Percentiles rank a stretch among this genome's conserved stretches.
These are phyloP conservation scores for Silurus asotus DNA, from an alignment of 2,113 vertebrate genomes.

Conservation along the genomic window DNA sequence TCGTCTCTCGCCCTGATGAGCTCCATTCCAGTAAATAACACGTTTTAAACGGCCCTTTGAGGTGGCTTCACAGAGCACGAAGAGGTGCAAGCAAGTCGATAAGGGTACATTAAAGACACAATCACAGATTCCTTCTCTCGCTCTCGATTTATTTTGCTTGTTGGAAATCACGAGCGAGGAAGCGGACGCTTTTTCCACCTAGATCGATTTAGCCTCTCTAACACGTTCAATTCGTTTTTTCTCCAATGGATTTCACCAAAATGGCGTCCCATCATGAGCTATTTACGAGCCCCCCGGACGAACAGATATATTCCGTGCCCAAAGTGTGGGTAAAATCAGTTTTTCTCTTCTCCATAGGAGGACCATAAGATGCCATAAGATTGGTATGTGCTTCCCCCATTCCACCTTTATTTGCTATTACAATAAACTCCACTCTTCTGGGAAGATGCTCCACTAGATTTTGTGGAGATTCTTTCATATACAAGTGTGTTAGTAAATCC, in stretches of 20 bases:
- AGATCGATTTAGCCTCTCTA: constrained; percentile 51
- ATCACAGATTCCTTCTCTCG: background rate
- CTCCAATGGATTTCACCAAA: constrained; percentile 47
- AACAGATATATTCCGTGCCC: constrained; percentile 24
- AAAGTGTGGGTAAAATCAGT: constrained; percentile 15
- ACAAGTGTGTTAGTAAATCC: too few species aligned
- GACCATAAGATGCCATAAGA: too few species aligned
- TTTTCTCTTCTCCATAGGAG: background rate
- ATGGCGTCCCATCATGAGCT: constrained; percentile 21
- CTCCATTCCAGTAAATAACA: constrained; percentile 4
- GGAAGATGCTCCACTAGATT: too few species aligned
- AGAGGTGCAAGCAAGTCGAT: background rate
- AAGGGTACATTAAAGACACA: background rate
- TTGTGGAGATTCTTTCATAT: too few species aligned
- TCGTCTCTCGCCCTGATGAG: background rate
- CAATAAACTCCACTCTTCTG: too few species aligned
- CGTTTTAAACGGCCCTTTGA: background rate
- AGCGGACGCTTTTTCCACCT: background rate
- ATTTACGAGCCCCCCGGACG: constrained; percentile 13
- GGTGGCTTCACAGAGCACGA: background rate
- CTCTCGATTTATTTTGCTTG: background rate
- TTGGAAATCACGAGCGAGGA: background rate
- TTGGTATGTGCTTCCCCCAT: too few species aligned
- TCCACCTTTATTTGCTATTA: too few species aligned
- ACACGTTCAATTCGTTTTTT: constrained; percentile 44